These are phyloP conservation scores for Mormyrus lacerda DNA, from an alignment of 2,113 vertebrate genomes.

Conservation along the genomic window DNA sequence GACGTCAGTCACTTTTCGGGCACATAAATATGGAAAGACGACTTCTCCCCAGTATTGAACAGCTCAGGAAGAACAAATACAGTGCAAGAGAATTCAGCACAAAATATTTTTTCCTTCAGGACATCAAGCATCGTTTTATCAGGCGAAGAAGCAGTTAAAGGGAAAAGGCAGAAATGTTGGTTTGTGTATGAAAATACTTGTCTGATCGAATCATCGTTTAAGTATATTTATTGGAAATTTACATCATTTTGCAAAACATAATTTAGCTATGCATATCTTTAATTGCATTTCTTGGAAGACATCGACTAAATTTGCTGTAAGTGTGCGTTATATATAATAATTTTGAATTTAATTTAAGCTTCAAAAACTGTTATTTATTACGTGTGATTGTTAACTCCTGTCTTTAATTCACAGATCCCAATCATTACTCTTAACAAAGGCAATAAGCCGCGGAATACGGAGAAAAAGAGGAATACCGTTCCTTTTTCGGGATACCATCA, in stretches of 20 bases:
- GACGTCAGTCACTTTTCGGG: conserved; percentile 51
- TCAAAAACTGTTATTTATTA: neutral
- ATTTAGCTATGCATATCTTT: conserved; percentile 1
- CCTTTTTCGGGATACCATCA: conserved; percentile 72
- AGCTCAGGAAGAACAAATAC: conserved; percentile 8
- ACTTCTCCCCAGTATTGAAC: conserved; percentile 33
- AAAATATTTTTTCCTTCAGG: neutral
- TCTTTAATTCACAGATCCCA: conserved; percentile 39
- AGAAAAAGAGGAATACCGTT: conserved; percentile 78
- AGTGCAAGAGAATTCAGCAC: neutral
- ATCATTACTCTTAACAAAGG: conserved; percentile 87
- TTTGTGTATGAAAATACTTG: conserved; percentile 8
- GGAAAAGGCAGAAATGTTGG: conserved; percentile 24
- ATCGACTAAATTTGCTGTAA: neutral
- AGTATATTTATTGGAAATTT: neutral
- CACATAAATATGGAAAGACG: conserved; percentile 56
- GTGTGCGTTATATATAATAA: neutral
- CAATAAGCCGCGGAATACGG: conserved; percentile 70
- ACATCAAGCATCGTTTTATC: conserved; percentile 24
- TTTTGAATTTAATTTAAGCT: neutral
- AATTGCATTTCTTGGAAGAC: neutral
- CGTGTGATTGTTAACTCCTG: conserved; percentile 5
- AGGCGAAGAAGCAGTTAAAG: conserved; percentile 35
- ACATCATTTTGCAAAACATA: neutral
- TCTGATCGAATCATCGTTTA: neutral